These are phyloP conservation scores for Orchestia grillus DNA, from an alignment of 1,140 invertebrate genomes.

Conservation along the genomic window DNA sequence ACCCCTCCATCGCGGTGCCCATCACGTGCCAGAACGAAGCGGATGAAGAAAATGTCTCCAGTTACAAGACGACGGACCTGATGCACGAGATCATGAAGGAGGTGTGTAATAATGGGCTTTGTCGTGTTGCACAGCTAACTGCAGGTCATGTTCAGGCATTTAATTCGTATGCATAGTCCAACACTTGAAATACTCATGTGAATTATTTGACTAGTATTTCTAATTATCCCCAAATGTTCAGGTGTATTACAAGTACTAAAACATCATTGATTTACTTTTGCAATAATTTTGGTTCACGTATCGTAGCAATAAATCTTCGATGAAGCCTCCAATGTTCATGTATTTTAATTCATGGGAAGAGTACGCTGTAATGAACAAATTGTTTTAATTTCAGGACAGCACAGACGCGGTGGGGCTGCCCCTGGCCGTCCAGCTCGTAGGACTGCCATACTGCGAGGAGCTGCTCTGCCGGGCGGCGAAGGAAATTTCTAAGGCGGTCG, in stretches of 20 bases:
- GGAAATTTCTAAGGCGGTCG: neutral
- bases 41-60: neutral
- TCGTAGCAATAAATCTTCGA: too few species aligned
- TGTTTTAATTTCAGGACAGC: slow-evolving; percentile 61
- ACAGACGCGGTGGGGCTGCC: slow-evolving; percentile 70
- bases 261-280: too few species aligned
- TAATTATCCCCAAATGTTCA: too few species aligned
- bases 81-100: neutral
- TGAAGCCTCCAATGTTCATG: too few species aligned
- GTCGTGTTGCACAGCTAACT: neutral
- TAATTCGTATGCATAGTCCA: too few species aligned
- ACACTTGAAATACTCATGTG: too few species aligned
- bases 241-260: too few species aligned
- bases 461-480: slow-evolving; percentile 65
- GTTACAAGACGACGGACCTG: neutral
- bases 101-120: neutral
- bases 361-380: too few species aligned
- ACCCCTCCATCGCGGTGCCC: neutral
- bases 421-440: slow-evolving; percentile 71
- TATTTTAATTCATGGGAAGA: too few species aligned
- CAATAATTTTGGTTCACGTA: too few species aligned
- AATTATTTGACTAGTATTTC: too few species aligned
- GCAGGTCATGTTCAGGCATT: too few species aligned
- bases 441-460: slow-evolving; percentile 72
- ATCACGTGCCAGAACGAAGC: neutral